Evolutionary conservation across 2,113 vertebrate genomes (phyloP).

Genomic region (Poicephalus meyeri): DNA sequence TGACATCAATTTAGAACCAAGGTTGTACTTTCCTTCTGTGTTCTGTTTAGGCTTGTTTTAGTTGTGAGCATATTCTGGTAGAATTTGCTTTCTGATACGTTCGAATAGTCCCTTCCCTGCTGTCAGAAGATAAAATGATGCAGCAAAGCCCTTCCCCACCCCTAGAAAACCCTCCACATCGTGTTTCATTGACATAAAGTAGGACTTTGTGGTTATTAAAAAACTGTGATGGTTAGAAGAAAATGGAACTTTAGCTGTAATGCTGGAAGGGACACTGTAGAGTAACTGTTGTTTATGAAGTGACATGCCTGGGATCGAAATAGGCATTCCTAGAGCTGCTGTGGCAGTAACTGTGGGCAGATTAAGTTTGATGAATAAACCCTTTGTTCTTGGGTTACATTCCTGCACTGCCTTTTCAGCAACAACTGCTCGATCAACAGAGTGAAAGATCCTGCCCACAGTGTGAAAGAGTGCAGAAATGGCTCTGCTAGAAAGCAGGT

Average conservation of each 20-base stretch:
- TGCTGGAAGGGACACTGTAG: neutral
- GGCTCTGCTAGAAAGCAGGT: neutral
- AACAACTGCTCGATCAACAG: neutral
- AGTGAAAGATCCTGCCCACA: neutral
- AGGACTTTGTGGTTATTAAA: neutral
- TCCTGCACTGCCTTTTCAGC: fast-evolving
- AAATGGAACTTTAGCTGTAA: neutral
- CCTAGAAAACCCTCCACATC: neutral
- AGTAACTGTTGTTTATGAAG: neutral
- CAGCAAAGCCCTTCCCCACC: neutral
- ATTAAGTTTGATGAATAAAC: neutral
- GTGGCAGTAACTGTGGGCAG: neutral
- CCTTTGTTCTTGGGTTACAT: neutral
- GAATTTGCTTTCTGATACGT: neutral
- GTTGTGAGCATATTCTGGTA: neutral
- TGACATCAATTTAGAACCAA: neutral
- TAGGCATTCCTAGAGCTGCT: neutral
- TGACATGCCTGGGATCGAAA: neutral
- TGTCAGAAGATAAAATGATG: neutral
- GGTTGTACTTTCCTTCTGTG: neutral
- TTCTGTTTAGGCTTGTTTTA: neutral
- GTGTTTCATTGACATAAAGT: neutral
- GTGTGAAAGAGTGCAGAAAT: neutral
- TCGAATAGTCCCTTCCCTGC: neutral
- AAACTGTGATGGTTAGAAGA: neutral